Base-by-base conservation (phyloP, 2,797 vertebrate species). In the Hyperoplus immaculatus region DNA sequence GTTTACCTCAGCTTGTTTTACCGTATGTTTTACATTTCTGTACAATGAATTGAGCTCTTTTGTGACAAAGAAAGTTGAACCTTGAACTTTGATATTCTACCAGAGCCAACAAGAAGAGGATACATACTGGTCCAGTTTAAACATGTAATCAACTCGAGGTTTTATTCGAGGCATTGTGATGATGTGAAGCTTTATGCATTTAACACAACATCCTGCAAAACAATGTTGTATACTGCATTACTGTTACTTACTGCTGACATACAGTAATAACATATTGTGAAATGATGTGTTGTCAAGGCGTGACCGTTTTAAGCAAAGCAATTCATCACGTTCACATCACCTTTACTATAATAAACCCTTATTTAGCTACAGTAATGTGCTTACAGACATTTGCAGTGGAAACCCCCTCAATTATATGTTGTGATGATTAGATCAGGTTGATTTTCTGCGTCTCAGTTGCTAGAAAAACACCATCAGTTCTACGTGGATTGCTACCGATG, bases 381-480 rank as follows among this genome's bases (percentile, higher is more conserved):
- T 18, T 29, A 39, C 42, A 59, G 76, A 51, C 69, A 2, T 43
- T 42, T 38, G 29, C 18, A 18, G 69, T 76, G 81, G 74, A 82
- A 82, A 81, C 29, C 41, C 68, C 75, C 57, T 54, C 61, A 78
- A 73, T 78, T 57, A 50, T 83, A 47, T 54, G 55, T 84, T 76
- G 61, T 57, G 56, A 80, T 82, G 83, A 89, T 89, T 85, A 71
- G 65, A 85, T 87, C 47, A 45, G 69, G 63, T 67, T 74, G 78
- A 82, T 85, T 89, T 84, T 87, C 46, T 79, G 57, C 49, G 63
- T 72, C 86, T 72, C 53, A 53, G 77, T 84, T 83, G 77, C 81
- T 81, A 36, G 53, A 81, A 80, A 79, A 84, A 88, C 84, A 87
- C 46, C 4, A 42, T 69, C 86, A 54, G 56, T 91, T 90, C 83